Evolutionary conservation across 1,140 invertebrate species (phyloP).

Genomic region (Drosophila aff.): DNA sequence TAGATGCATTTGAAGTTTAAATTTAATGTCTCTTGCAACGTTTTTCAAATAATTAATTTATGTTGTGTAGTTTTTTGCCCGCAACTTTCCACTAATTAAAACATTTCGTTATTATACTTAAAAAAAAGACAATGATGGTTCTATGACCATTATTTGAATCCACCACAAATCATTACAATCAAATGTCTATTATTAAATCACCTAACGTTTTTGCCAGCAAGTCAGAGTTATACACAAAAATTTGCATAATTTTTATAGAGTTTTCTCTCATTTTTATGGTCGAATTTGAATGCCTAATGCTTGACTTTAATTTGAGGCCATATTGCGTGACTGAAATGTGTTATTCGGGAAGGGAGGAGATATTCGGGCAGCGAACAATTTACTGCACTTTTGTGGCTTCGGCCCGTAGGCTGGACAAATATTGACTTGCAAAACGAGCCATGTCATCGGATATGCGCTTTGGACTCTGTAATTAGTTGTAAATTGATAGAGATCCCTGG

Average conservation of each 20-base stretch:
- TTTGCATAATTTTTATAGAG: constrained; percentile 13
- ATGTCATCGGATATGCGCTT: neutral
- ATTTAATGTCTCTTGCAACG: neutral
- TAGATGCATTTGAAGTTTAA: neutral
- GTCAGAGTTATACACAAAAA: constrained; percentile 11
- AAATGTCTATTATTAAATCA: constrained; percentile 14
- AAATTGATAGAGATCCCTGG: constrained; percentile 2
- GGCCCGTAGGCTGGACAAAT: constrained; percentile 18
- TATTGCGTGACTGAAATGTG: constrained; percentile 41
- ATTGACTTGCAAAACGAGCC: constrained; percentile 15
- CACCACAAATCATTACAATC: constrained; percentile 14
- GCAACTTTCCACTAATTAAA: neutral
- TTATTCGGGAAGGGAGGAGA: constrained; percentile 19
- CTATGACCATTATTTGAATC: constrained; percentile 2
- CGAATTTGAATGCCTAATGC: constrained; percentile 6
- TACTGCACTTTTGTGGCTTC: constrained; percentile 48
- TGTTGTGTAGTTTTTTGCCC: neutral
- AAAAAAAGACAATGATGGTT: neutral
- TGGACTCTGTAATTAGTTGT: constrained; percentile 10
- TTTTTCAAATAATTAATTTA: neutral
- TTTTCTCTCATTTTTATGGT: constrained; percentile 21
- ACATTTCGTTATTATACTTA: neutral
- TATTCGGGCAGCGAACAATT: constrained; percentile 18
- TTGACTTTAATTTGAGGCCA: constrained; percentile 20
- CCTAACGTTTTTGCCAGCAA: constrained; percentile 1